These are phyloP conservation scores for Rhyacichthys aspro DNA, from an alignment of 2,797 vertebrate species.

Conservation along the genomic window DNA sequence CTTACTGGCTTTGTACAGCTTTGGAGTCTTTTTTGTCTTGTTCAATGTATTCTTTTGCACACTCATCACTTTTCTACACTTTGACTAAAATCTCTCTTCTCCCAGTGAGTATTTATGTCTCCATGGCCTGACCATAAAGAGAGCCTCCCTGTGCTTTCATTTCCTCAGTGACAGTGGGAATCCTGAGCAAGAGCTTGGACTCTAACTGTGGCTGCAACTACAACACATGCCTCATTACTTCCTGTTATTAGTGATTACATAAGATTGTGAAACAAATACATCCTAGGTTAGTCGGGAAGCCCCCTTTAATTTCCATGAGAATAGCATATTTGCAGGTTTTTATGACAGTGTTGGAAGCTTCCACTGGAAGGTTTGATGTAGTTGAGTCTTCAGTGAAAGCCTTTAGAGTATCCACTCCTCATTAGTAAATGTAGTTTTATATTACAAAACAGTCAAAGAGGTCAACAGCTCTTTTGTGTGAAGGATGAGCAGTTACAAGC, in stretches of 20 bases:
- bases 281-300: conserved; percentile 46
- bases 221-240: conserved; percentile 70
- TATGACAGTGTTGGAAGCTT: conserved; percentile 3
- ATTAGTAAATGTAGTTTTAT: no score
- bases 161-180: conserved; percentile 78
- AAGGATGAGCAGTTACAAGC: no score
- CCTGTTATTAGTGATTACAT: conserved; percentile 75
- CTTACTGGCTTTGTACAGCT: conserved; percentile 23
- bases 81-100: conserved; percentile 61
- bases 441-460: background rate
- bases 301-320: conserved; percentile 45
- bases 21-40: conserved; percentile 46
- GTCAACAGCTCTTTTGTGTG: no score
- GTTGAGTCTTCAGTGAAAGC: background rate
- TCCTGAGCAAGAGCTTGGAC: conserved; percentile 66
- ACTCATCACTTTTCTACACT: conserved; percentile 70
- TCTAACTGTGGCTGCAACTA: conserved; percentile 61
- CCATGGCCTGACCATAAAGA: conserved; percentile 68
- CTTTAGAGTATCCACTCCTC: background rate
- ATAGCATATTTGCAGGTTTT: conserved; percentile 38
- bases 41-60: conserved; percentile 59
- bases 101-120: conserved; percentile 69
- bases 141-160: conserved; percentile 72
- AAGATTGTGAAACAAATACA: conserved; percentile 66
- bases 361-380: background rate